Evolutionary conservation across 2,888 invertebrate genomes (phyloP).

Genomic region (Epiblema foenella): DNA sequence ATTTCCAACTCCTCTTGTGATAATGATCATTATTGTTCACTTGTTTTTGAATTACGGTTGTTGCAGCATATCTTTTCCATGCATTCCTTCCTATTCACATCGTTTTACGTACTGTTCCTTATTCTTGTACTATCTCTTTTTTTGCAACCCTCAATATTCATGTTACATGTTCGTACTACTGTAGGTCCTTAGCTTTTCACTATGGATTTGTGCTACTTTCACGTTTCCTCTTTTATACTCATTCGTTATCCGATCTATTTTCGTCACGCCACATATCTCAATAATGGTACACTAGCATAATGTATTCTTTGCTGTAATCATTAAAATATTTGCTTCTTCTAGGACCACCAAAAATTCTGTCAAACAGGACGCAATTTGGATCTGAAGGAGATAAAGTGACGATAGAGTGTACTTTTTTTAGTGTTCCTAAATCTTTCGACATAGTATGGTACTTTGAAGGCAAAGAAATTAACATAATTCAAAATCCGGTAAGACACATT

Average conservation of each 20-base stretch:
- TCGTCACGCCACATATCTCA: background rate
- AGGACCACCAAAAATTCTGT: constrained; percentile 91
- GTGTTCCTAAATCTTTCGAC: constrained; percentile 94
- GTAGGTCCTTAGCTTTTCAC: no score
- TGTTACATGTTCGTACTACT: no score
- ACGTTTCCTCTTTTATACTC: no score
- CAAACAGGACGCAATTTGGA: constrained; percentile 93
- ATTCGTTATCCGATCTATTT: no score
- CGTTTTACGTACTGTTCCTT: background rate
- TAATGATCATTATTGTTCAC: background rate
- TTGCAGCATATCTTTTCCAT: background rate
- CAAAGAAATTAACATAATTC: constrained; percentile 89
- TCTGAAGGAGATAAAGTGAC: constrained; percentile 90
- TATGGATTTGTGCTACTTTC: no score
- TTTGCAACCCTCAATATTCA: no score
- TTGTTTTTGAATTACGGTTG: no score
- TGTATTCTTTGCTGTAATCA: background rate
- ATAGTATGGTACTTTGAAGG: constrained; percentile 95
- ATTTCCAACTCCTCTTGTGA: background rate
- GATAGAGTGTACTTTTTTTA: constrained; percentile 94
- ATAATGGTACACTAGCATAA: no score
- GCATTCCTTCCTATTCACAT: background rate
- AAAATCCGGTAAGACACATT: constrained; percentile 80
- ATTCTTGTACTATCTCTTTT: background rate
- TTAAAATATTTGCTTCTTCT: constrained; percentile 49